Evolutionary conservation across 2,888 invertebrate species (phyloP).

Genomic region (Calameuta idolon): DNA sequence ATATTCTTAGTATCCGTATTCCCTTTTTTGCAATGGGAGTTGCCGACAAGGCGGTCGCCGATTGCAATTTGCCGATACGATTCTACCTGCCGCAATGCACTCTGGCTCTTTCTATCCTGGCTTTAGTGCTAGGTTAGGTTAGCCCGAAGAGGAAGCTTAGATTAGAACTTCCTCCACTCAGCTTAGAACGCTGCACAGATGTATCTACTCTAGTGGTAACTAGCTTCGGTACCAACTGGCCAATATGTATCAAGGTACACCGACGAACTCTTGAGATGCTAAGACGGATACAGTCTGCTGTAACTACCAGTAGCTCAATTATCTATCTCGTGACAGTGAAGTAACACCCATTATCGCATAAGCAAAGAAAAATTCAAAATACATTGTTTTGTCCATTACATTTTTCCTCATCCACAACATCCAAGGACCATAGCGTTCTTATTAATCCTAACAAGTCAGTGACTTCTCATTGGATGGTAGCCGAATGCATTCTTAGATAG

Average conservation of each 20-base stretch:
- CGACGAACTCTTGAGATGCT: conserved; percentile 24
- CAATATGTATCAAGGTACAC: conserved; percentile 38
- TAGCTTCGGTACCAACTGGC: conserved; percentile 37
- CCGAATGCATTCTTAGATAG: neutral
- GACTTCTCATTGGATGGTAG: neutral
- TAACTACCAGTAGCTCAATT: conserved; percentile 35
- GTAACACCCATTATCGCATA: neutral
- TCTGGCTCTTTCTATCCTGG: conserved; percentile 18
- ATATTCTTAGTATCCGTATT: conserved; percentile 41
- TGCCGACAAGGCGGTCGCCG: conserved; percentile 58
- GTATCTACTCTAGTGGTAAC: conserved; percentile 40
- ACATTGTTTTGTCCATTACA: neutral
- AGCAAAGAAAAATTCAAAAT: no score
- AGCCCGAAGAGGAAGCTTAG: conserved; percentile 1
- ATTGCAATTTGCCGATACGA: conserved; percentile 64
- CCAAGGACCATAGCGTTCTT: neutral
- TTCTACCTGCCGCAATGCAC: conserved; percentile 54
- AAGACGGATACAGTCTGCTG: conserved; percentile 29
- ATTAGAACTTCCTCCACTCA: neutral
- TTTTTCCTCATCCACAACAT: neutral
- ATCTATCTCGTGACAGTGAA: conserved; percentile 17
- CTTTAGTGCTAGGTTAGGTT: conserved; percentile 21
- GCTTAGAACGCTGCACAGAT: conserved; percentile 31
- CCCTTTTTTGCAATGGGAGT: conserved; percentile 40
- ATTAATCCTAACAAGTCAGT: neutral